Evolutionary conservation across 2,113 vertebrate genomes (phyloP).

Genomic region (Scalopus aquaticus): DNA sequence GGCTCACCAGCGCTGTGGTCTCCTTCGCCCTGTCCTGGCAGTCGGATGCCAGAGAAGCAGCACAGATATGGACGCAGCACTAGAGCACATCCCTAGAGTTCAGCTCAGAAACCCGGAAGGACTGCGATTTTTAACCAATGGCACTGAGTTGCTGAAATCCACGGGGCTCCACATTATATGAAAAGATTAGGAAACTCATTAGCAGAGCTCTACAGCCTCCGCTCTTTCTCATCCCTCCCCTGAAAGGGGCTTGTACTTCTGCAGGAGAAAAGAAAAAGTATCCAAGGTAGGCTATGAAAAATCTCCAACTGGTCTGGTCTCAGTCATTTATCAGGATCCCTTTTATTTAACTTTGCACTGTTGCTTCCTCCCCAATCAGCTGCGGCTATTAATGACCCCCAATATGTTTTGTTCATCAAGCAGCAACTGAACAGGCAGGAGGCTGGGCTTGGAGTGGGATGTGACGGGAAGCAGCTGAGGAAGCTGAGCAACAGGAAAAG

Average conservation of each 20-base stretch:
- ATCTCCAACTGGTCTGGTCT: neutral
- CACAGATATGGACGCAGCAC: too few species aligned
- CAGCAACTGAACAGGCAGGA: fast-evolving
- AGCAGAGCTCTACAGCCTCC: neutral
- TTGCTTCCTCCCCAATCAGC: neutral
- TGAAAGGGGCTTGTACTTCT: neutral
- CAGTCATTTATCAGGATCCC: fast-evolving
- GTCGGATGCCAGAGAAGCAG: fast-evolving
- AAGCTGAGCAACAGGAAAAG: neutral
- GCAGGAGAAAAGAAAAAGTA: neutral
- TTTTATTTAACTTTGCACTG: neutral
- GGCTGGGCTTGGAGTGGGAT: neutral
- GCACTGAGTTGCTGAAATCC: neutral
- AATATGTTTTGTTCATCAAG: neutral
- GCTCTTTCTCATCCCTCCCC: neutral
- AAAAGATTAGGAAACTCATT: neutral
- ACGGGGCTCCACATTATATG: neutral
- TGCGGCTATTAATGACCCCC: neutral
- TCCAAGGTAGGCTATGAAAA: neutral
- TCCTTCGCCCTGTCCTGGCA: neutral
- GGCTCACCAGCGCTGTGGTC: neutral
- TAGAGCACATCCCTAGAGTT: too few species aligned
- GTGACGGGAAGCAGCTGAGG: neutral
- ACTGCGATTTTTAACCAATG: neutral
- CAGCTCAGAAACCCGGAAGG: neutral